Percentiles rank a stretch among this genome's conserved stretches.
Conservation (phyloP, 2,797 vertebrate genomes). For the Oreochromis mossambicus region DNA sequence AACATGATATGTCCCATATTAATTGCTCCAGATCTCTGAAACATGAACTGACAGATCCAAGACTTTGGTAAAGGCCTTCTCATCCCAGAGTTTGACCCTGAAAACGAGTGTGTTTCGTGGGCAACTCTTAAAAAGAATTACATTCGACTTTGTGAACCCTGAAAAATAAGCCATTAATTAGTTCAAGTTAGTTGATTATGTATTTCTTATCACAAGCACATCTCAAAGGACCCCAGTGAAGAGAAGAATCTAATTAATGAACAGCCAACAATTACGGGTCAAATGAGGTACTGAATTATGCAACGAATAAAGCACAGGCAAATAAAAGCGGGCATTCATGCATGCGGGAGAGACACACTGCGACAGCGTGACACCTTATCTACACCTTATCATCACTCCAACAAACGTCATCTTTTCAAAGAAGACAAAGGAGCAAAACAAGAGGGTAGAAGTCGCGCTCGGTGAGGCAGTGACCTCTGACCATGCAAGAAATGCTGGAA, state of each 20-base stretch:
- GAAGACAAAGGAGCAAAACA: neutral
- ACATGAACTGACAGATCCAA: neutral
- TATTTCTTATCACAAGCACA: neutral
- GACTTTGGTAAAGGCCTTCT: neutral
- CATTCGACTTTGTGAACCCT: neutral
- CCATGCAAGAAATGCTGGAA: neutral
- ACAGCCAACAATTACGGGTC: neutral
- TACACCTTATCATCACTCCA: neutral
- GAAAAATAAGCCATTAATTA: slow-evolving; percentile 3
- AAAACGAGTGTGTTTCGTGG: neutral
- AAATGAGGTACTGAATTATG: slow-evolving; percentile 18
- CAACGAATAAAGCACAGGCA: neutral
- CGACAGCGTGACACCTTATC: neutral
- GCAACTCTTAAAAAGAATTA: neutral
- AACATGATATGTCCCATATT: neutral
- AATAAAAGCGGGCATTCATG: neutral
- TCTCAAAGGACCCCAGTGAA: slow-evolving; percentile 9
- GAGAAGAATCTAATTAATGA: slow-evolving; percentile 34
- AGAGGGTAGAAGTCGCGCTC: neutral
- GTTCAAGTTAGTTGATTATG: slow-evolving; percentile 30
- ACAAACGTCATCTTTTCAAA: neutral
- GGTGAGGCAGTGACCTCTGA: neutral
- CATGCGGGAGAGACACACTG: neutral
- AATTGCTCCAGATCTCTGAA: neutral
- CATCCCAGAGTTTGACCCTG: neutral